phyloP scores from a whole-genome alignment of 1,140 invertebrate genomes.

The Rhopalosiphum maidis region DNA sequence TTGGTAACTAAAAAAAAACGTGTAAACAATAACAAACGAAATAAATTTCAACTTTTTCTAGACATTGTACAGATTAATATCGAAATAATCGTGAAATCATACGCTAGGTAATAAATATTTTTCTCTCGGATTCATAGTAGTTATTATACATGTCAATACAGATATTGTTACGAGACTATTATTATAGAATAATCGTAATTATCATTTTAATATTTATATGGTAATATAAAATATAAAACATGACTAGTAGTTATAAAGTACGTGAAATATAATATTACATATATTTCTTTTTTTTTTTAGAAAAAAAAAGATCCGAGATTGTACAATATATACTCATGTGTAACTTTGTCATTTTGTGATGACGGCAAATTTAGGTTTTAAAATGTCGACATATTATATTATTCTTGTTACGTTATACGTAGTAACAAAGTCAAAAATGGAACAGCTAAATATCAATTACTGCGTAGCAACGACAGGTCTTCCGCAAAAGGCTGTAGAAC shows the following conservation, averaged over 20 bases:
- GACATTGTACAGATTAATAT: background rate
- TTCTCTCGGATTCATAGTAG: background rate
- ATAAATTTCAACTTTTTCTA: conserved; percentile 14
- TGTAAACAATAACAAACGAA: conserved; percentile 35
- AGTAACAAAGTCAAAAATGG: background rate
- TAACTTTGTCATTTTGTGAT: background rate
- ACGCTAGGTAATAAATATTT: background rate
- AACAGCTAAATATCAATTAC: background rate
- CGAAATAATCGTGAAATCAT: background rate
- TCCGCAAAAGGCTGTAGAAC: background rate
- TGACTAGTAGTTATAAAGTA: conserved; percentile 29
- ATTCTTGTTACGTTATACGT: background rate
- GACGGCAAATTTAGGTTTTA: background rate
- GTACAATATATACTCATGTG: background rate
- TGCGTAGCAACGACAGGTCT: background rate
- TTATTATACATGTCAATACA: background rate
- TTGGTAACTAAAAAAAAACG: conserved; percentile 37
- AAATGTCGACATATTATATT: background rate
- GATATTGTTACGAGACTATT: background rate
- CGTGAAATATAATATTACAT: background rate
- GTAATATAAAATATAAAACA: conserved; percentile 29
- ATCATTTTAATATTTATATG: background rate
- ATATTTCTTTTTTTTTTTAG: background rate
- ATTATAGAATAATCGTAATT: background rate
- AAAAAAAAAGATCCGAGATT: background rate